These are phyloP conservation scores for Pimephales promelas DNA, from an alignment of 2,113 vertebrate genomes.

Conservation along the genomic window DNA sequence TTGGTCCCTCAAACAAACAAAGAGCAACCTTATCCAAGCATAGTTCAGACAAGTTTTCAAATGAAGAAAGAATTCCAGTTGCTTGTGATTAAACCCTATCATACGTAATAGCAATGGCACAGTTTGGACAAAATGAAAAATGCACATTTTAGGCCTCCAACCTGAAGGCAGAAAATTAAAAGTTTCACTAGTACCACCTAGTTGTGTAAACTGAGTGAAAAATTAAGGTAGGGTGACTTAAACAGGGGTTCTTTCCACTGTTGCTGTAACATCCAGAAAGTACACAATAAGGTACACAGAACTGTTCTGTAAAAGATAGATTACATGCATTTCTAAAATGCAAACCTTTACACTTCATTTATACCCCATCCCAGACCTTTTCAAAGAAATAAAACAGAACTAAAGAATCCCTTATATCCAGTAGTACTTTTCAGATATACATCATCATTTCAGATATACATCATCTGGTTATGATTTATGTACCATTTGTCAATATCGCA, in stretches of 20 bases:
- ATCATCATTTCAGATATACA: constrained; percentile 56
- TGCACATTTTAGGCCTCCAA: constrained; percentile 49
- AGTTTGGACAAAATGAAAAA: constrained; percentile 67
- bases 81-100: not conserved
- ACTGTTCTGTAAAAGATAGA: constrained; percentile 75
- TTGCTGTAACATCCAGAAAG: constrained; percentile 74
- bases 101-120: constrained; percentile 68
- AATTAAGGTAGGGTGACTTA: constrained; percentile 55
- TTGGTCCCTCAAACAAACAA: constrained; percentile 71
- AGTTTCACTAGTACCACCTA: constrained; percentile 55
- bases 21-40: constrained; percentile 64
- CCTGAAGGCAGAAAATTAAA: constrained; percentile 51
- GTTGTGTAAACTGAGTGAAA: constrained; percentile 48
- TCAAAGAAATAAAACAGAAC: constrained; percentile 58
- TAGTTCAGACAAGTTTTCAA: constrained; percentile 61
- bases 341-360: constrained; percentile 70
- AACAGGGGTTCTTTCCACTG: constrained; percentile 55
- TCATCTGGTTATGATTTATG: constrained; percentile 71
- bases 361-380: constrained; percentile 60
- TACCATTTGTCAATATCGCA: constrained; percentile 70
- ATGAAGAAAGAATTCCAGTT: constrained; percentile 61
- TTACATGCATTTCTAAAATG: constrained; percentile 84
- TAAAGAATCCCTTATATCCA: constrained; percentile 69
- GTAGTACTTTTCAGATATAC: constrained; percentile 64
- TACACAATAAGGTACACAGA: constrained; percentile 72